Evolutionary conservation across 1,140 invertebrate genomes (phyloP).

Genomic region (Batillaria attramentaria): DNA sequence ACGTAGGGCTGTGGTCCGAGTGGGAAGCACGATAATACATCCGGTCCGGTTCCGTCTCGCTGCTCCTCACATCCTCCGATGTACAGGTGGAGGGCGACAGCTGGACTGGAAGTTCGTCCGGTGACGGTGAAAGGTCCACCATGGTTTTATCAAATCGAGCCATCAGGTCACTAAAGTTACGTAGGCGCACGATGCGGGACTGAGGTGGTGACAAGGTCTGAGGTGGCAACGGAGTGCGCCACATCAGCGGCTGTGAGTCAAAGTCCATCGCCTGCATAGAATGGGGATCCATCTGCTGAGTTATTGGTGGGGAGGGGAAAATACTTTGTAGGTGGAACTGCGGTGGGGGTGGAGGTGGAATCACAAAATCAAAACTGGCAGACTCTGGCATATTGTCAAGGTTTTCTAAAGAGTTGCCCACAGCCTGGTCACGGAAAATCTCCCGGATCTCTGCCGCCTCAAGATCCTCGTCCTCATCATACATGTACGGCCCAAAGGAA

Average conservation of each 20-base stretch:
- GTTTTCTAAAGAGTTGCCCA: slow-evolving; percentile 56
- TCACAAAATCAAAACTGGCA: slow-evolving; percentile 65
- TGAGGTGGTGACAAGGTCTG: slow-evolving; percentile 59
- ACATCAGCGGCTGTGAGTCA: slow-evolving; percentile 32
- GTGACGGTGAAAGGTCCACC: slow-evolving; percentile 66
- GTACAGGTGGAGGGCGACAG: slow-evolving; percentile 61
- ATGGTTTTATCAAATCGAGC: slow-evolving; percentile 58
- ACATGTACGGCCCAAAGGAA: slow-evolving; percentile 55
- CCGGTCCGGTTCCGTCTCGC: slow-evolving; percentile 58
- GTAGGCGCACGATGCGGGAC: slow-evolving; percentile 59
- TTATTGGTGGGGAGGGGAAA: slow-evolving; percentile 50
- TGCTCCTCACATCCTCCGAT: slow-evolving; percentile 63
- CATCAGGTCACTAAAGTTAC: slow-evolving; percentile 61
- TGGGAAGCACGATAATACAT: slow-evolving; percentile 50
- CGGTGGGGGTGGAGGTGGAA: slow-evolving; percentile 60
- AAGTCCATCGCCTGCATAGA: slow-evolving; percentile 15
- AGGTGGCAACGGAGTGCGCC: slow-evolving; percentile 39
- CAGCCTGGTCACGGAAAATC: slow-evolving; percentile 56
- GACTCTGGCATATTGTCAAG: slow-evolving; percentile 63
- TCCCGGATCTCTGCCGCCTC: slow-evolving; percentile 63
- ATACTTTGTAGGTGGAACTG: slow-evolving; percentile 41
- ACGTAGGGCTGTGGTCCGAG: slow-evolving; percentile 60
- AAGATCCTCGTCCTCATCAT: slow-evolving; percentile 62
- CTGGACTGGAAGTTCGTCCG: slow-evolving; percentile 60
- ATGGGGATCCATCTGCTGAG: slow-evolving; percentile 40